phyloP scores from a whole-genome alignment of 2,888 invertebrate genomes.

The Ophion ventricosus region DNA sequence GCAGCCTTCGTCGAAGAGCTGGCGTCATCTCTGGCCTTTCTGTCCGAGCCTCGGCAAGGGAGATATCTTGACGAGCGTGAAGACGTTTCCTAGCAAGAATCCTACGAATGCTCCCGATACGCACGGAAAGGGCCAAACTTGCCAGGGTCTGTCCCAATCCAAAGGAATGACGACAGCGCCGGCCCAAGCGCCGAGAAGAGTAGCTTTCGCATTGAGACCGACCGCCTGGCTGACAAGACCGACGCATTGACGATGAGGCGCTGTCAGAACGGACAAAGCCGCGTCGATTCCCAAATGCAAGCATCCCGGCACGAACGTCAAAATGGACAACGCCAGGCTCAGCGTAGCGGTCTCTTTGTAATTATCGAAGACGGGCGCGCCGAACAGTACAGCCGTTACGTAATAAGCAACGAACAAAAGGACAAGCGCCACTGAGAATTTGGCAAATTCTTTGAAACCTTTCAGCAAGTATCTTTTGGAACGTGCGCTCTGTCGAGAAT shows the following conservation, averaged over 20 bases:
- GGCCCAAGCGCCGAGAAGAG: conserved; percentile 91
- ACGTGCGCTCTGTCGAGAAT: conserved; percentile 77
- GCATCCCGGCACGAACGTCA: conserved; percentile 87
- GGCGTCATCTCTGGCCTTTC: conserved; percentile 70
- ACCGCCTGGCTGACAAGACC: conserved; percentile 84
- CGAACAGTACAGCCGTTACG: conserved; percentile 87
- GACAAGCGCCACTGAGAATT: conserved; percentile 83
- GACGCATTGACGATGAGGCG: conserved; percentile 81
- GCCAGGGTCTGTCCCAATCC: conserved; percentile 96
- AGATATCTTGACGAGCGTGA: conserved; percentile 84
- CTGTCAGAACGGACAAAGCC: conserved; percentile 85
- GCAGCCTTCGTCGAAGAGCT: background rate
- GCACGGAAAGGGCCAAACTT: conserved; percentile 91
- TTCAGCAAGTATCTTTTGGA: conserved; percentile 83
- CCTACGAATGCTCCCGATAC: conserved; percentile 88
- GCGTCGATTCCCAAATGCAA: conserved; percentile 86
- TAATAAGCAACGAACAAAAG: conserved; percentile 85
- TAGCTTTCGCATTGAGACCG: conserved; percentile 85
- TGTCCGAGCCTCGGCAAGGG: conserved; percentile 71
- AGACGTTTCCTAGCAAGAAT: conserved; percentile 85
- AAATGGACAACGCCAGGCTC: conserved; percentile 85
- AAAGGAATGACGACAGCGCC: conserved; percentile 94
- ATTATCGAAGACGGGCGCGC: conserved; percentile 87
- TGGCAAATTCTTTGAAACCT: conserved; percentile 84
- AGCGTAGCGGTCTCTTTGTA: conserved; percentile 89